Evolutionary conservation across 2,888 invertebrate genomes (phyloP).

Genomic region (Drosophila demipolita): DNA sequence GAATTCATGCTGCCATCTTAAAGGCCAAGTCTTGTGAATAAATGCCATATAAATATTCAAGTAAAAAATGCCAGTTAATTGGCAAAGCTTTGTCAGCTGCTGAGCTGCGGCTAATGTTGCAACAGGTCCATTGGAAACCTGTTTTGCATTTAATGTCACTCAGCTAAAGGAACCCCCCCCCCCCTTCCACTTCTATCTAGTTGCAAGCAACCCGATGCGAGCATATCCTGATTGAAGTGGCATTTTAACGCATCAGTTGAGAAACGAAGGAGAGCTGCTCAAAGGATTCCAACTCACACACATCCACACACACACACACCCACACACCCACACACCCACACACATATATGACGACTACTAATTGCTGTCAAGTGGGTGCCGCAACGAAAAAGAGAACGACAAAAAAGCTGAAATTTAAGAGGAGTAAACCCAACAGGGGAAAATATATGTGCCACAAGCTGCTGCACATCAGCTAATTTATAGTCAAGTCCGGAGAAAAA

Average conservation of each 20-base stretch:
- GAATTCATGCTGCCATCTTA: not conserved
- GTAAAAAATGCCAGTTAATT: not conserved
- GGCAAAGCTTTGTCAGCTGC: not conserved
- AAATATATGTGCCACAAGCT: slow-evolving; percentile 41
- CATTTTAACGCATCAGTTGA: slow-evolving; percentile 72
- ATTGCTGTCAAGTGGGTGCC: slow-evolving; percentile 65
- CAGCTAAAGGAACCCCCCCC: not conserved
- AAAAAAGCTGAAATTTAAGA: slow-evolving; percentile 10
- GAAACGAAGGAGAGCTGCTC: slow-evolving; percentile 55
- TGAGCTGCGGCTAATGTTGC: not conserved
- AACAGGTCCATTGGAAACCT: slow-evolving; percentile 26
- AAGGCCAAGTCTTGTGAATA: not conserved
- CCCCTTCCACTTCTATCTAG: too few species aligned
- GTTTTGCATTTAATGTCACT: slow-evolving; percentile 5
- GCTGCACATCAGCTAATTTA: slow-evolving; percentile 71
- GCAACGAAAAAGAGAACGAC: slow-evolving; percentile 14
- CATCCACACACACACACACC: slow-evolving; percentile 18
- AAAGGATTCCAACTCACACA: slow-evolving; percentile 50
- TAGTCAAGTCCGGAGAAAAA: not conserved
- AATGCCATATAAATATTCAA: not conserved
- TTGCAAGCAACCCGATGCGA: slow-evolving; percentile 11
- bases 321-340: slow-evolving; percentile 15
- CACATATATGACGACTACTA: slow-evolving; percentile 40
- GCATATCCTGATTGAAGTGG: slow-evolving; percentile 53
- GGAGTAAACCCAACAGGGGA: slow-evolving; percentile 14